These are phyloP conservation scores for Apeltes quadracus DNA, from an alignment of 2,113 vertebrate species.

Conservation along the genomic window DNA sequence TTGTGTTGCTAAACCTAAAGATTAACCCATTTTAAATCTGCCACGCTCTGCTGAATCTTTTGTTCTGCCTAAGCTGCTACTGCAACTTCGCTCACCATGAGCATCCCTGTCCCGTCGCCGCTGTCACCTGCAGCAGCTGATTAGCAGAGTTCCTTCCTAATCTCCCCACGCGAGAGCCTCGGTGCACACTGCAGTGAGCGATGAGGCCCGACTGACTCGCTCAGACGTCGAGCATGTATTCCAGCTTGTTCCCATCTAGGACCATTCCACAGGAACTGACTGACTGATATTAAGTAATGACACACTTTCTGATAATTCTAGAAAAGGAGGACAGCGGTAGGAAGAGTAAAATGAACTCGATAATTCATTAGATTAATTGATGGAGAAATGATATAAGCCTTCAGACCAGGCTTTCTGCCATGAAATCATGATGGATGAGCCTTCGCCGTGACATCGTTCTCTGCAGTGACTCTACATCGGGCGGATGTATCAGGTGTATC, in stretches of 20 bases:
- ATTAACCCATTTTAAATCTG: slow-evolving; percentile 24
- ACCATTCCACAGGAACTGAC: neutral
- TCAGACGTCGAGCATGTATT: neutral
- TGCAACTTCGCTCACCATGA: slow-evolving; percentile 1
- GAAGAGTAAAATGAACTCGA: slow-evolving; percentile 7
- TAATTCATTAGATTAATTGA: slow-evolving; percentile 26
- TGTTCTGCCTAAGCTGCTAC: slow-evolving; percentile 22
- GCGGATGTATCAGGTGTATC: slow-evolving; percentile 37
- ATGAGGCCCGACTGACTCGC: slow-evolving; percentile 8
- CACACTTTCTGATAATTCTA: neutral
- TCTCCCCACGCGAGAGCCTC: neutral
- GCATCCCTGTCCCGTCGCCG: slow-evolving; percentile 12
- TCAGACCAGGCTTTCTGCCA: slow-evolving; percentile 20
- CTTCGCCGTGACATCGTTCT: slow-evolving; percentile 13
- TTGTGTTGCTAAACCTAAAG: too few relatives aligned
- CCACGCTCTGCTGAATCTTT: slow-evolving; percentile 22
- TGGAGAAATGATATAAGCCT: slow-evolving; percentile 38
- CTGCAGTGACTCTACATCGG: slow-evolving; percentile 38
- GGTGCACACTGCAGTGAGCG: neutral
- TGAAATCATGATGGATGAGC: slow-evolving; percentile 47
- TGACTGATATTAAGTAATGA: neutral
- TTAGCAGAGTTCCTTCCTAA: slow-evolving; percentile 11
- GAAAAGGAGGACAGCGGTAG: neutral
- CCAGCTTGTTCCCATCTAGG: neutral
- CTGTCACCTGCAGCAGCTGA: slow-evolving; percentile 36